phyloP scores from a whole-genome alignment of 2,113 vertebrate genomes.

The Neotoma lepida region DNA sequence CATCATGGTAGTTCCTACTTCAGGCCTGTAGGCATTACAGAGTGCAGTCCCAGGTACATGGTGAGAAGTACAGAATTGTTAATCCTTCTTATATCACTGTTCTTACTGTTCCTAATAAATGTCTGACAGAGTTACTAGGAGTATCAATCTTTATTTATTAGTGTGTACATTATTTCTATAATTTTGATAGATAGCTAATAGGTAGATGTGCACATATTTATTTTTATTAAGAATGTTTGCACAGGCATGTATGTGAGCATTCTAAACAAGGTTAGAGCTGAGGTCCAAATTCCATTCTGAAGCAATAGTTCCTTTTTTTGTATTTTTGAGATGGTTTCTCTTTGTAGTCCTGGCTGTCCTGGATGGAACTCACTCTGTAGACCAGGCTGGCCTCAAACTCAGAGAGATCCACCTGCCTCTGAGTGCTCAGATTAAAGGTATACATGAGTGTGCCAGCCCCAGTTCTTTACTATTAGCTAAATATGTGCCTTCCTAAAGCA shows the following conservation, averaged over 20 bases:
- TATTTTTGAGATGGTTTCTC: neutral
- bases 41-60: neutral
- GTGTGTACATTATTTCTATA: neutral
- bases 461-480: conserved; percentile 19
- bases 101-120: neutral
- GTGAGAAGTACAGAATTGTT: neutral
- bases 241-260: neutral
- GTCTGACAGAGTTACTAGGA: neutral
- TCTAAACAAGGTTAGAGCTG: conserved; percentile 28
- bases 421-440: neutral
- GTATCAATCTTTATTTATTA: neutral
- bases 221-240: neutral
- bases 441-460: neutral
- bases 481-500: neutral
- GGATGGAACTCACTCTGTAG: neutral
- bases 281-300: neutral
- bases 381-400: neutral
- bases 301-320: neutral
- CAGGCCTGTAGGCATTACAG: neutral
- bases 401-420: neutral
- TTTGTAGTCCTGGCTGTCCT: neutral
- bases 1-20: neutral
- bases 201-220: neutral
- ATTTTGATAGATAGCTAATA: conserved; percentile 16
- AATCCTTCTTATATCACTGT: neutral